Base-by-base conservation (phyloP, 1,140 invertebrate genomes). In the Pseudomyrmex dendroicus region DNA sequence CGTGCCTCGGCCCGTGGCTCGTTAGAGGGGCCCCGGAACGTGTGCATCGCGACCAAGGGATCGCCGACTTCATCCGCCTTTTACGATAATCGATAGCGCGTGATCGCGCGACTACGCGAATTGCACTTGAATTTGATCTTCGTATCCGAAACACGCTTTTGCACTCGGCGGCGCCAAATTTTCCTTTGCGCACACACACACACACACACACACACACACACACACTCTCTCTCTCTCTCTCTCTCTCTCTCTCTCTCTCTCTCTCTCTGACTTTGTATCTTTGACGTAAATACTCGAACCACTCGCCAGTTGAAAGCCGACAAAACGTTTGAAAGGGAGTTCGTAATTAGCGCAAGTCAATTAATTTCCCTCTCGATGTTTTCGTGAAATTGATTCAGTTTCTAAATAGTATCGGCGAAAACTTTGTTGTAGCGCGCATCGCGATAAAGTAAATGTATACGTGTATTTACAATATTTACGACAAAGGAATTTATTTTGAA, bases 121-220 rank as follows among this genome's bases (percentile, higher is more conserved):
- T 77, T 59, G 73, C 82, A 68, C 77, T 87, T 64, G 73, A 84
- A 84, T 87, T 73, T 72, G 59, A 87, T 87, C 62, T 68, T 63
- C 82, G 52, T 44, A 74, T 57, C 62, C 84, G 48, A 87, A 86
- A 89, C 83, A 86, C 86, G 77, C 70, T 82, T 82, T 82, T 82
- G 62, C 83, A 84, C 86, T 89, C 88, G 2, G 35, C 50, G 82
- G 90, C 73, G 72, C 67, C 62, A 70, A 56, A 85, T 84, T 87
- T 82, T 63, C 64, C 82, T 78, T 87, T 72, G 46, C 80, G n/a
- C n/a, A n/a, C n/a, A n/a, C n/a, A n/a, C n/a, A n/a, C n/a, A n/a
- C n/a, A n/a, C n/a, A n/a, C n/a, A n/a, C n/a, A n/a, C n/a, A n/a
- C n/a, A n/a, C n/a, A n/a, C n/a, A n/a, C n/a, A n/a, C n/a, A n/a